phyloP scores from a whole-genome alignment of 2,797 vertebrate species.

The Chelmon rostratus region DNA sequence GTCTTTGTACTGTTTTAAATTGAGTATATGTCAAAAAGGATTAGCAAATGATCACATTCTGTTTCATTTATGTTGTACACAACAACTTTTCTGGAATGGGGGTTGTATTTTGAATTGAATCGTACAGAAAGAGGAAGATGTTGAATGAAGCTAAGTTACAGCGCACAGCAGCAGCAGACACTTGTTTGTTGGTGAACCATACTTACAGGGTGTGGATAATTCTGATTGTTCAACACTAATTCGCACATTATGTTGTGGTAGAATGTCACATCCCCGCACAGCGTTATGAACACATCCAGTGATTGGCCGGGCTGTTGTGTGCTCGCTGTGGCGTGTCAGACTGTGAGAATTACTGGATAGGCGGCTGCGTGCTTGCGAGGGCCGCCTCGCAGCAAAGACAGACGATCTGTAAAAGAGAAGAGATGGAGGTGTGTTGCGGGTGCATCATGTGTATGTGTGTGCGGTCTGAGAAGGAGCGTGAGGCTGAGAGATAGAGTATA shows the following conservation, averaged over 20 bases:
- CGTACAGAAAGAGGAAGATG: background rate
- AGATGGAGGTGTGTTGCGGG: constrained; percentile 48
- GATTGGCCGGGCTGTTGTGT: constrained; percentile 30
- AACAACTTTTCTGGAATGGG: no score
- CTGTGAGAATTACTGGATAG: constrained; percentile 26
- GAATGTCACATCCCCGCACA: constrained; percentile 5
- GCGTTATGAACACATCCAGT: constrained; percentile 21
- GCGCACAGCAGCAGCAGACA: background rate
- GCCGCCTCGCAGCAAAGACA: no score
- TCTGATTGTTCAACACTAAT: constrained; percentile 14
- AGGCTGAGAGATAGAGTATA: background rate
- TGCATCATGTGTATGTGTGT: constrained; percentile 30
- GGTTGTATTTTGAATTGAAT: background rate
- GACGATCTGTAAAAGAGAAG: constrained; percentile 48
- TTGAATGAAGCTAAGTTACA: background rate
- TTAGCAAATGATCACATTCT: no score
- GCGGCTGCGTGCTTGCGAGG: background rate
- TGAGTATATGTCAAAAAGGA: no score
- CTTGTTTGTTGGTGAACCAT: constrained; percentile 4
- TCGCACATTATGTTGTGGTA: constrained; percentile 2
- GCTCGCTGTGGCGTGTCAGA: constrained; percentile 18
- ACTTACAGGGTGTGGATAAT: background rate
- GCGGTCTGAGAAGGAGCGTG: background rate
- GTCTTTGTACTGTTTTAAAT: no score
- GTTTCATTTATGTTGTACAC: no score